Evolutionary conservation across 2,797 vertebrate species (phyloP), one percentile per base, ranked within the genome.

Genomic region (Pseudotriccus pelzelni): DNA sequence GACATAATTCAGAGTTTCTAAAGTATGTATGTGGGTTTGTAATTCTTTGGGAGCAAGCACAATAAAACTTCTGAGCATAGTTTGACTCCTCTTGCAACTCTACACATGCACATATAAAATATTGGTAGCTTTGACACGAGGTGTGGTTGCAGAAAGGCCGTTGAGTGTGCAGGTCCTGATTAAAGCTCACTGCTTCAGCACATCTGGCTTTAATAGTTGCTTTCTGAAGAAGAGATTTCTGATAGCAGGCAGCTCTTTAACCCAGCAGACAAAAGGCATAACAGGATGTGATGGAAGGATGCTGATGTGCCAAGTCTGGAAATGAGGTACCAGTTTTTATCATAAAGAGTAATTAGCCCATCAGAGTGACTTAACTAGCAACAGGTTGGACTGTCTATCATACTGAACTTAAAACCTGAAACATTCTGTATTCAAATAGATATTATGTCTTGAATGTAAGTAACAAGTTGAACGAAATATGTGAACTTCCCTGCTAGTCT

Each of bases 191-290:
- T 68, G 63, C 27, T 84, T 84, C 63, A 67, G n/a, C 47, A 66
- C 25, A 66, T 79, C 63, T 84, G 34, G n/a, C 74, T 89, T 84
- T 76, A 70, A 55, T 37, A 70, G 76, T 59, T 80, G 39, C 67
- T 87, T 74, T 59, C 78, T 77, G 41, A 87, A 82, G 49, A 88
- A 74, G 55, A 89, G n/a, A 44, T 76, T 82, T 84, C 62, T 90
- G n/a, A 39, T 66, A 62, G 43, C 27, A 55, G 52, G n/a, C 63
- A 84, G 36, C 14, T 25, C 73, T 88, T 77, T 73, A 84, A 82
- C 69, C n/a, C 73, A 44, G 43, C 27, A 88, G 59, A 76, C 41
- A 84, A 84, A 82, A 76, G 32, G 14, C 39, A 43, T 72, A 72
- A 50, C 50, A 58, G 59, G n/a, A 69, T 82, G 32, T 81, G 63